phyloP scores from a whole-genome alignment of 2,797 vertebrate species.

The Gambusia yucatana region DNA sequence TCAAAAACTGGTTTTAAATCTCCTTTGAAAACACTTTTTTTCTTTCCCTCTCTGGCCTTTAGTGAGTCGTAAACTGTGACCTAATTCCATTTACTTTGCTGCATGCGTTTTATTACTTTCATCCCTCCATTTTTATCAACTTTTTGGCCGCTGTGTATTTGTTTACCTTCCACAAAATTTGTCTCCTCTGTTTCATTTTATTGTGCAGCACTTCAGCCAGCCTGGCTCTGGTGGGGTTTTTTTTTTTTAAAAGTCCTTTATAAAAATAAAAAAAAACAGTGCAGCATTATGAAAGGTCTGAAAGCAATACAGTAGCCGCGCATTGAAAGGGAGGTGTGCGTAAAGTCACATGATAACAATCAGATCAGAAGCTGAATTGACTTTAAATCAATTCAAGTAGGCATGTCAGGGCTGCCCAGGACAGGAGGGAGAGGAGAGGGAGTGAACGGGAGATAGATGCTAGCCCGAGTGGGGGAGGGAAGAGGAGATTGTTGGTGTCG shows the following conservation, averaged over 20 bases:
- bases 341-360: constrained; percentile 78
- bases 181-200: constrained; percentile 2
- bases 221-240: not conserved
- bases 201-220: not conserved
- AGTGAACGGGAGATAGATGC: constrained; percentile 79
- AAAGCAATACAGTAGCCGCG: constrained; percentile 66
- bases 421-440: constrained; percentile 71
- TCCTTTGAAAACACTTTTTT: not conserved
- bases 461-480: constrained; percentile 79
- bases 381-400: constrained; percentile 81
- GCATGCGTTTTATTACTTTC: not conserved
- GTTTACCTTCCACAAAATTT: not conserved
- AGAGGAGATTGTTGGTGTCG: constrained; percentile 83
- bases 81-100: not conserved
- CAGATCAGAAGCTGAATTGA: constrained; percentile 80
- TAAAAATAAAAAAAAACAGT: no score
- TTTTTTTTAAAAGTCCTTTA: not conserved
- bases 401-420: constrained; percentile 76
- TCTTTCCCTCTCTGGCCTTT: not conserved
- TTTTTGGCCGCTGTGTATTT: not conserved
- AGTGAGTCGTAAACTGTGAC: not conserved
- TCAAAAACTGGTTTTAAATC: not conserved
- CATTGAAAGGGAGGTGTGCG: constrained; percentile 64
- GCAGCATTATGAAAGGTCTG: constrained; percentile 10
- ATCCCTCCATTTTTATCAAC: constrained; percentile 7